A percentile compares a stretch with the other conserved stretches of the same genome.
These are phyloP conservation scores for Hexactinellida sp. DNA, from an alignment of 37 sponge, comb jelly and placozoan genomes.

Conservation along the genomic window DNA sequence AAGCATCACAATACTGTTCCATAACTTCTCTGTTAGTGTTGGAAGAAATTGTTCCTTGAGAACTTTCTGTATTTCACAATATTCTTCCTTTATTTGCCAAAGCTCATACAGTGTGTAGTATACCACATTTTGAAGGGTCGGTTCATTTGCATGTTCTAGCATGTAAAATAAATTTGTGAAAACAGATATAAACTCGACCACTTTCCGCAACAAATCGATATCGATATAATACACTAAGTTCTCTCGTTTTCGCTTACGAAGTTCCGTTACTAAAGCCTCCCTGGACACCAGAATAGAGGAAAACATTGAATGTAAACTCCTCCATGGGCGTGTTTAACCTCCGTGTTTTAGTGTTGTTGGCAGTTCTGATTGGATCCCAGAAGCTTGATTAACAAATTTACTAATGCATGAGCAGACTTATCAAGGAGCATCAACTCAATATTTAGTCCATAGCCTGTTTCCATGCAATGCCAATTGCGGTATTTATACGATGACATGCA, in stretches of 20 bases:
- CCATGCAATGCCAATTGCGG: neutral
- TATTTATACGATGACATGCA: constrained; percentile 4
- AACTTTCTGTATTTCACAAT: neutral
- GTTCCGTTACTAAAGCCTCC: neutral
- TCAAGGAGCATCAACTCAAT: neutral
- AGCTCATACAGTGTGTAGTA: constrained; percentile 7
- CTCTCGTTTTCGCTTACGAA: constrained; percentile 9
- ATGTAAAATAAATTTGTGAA: neutral
- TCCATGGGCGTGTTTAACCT: neutral
- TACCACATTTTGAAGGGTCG: constrained; percentile 12
- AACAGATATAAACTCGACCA: constrained; percentile 11
- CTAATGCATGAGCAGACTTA: neutral
- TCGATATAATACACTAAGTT: constrained; percentile 6
- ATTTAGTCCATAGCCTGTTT: constrained; percentile 14
- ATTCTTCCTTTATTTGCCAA: constrained; percentile 9
- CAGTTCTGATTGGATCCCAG: constrained; percentile 8
- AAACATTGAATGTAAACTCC: constrained; percentile 14
- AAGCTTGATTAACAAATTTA: constrained; percentile 6
- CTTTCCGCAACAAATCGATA: neutral
- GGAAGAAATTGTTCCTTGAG: neutral
- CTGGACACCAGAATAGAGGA: neutral
- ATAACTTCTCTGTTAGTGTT: constrained; percentile 14
- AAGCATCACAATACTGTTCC: constrained; percentile 7
- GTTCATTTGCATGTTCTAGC: neutral
- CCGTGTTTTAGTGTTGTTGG: constrained; percentile 2